A percentile compares a stretch with the other conserved stretches of the same genome.
Conservation (phyloP, 1,140 invertebrate species). For the Pseudachorutes palmiensis region DNA sequence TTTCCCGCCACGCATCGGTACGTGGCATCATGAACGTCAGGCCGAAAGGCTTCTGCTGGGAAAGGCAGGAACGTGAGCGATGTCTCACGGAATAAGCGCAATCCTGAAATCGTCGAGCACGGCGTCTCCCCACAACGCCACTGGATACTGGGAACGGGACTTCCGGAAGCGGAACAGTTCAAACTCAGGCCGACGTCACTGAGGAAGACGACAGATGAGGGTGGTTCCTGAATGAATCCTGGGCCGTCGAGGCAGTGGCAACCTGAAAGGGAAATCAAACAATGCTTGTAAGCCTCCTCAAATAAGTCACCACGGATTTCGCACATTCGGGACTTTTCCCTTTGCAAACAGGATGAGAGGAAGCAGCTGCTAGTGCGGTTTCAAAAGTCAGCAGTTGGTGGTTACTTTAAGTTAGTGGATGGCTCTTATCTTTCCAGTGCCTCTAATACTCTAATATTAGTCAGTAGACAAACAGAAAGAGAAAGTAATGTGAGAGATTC, state of each 20-base stretch:
- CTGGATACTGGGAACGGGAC: not conserved
- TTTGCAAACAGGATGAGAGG: too few relatives aligned
- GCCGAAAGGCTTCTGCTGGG: conserved; percentile 41
- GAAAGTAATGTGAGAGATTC: too few relatives aligned
- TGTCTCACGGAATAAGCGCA: not conserved
- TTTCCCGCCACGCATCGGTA: conserved; percentile 48
- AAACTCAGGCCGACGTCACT: not conserved
- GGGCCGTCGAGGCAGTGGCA: not conserved
- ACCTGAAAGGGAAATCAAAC: too few relatives aligned
- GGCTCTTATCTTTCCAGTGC: too few relatives aligned
- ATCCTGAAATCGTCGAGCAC: not conserved
- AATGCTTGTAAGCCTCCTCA: too few relatives aligned
- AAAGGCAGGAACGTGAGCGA: conserved; percentile 43
- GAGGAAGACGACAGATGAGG: not conserved
- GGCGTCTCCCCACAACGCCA: not conserved
- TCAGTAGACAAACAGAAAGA: too few relatives aligned
- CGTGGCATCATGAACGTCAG: conserved; percentile 44
- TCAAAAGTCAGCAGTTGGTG: too few relatives aligned
- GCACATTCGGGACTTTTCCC: too few relatives aligned
- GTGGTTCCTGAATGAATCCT: not conserved
- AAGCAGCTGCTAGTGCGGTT: too few relatives aligned
- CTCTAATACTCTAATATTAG: too few relatives aligned
- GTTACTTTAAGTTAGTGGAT: too few relatives aligned
- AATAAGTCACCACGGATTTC: too few relatives aligned
- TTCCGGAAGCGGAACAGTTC: not conserved